These are phyloP conservation scores for Sinotaia quadrata DNA, from an alignment of 2,888 invertebrate genomes.

Conservation along the genomic window DNA sequence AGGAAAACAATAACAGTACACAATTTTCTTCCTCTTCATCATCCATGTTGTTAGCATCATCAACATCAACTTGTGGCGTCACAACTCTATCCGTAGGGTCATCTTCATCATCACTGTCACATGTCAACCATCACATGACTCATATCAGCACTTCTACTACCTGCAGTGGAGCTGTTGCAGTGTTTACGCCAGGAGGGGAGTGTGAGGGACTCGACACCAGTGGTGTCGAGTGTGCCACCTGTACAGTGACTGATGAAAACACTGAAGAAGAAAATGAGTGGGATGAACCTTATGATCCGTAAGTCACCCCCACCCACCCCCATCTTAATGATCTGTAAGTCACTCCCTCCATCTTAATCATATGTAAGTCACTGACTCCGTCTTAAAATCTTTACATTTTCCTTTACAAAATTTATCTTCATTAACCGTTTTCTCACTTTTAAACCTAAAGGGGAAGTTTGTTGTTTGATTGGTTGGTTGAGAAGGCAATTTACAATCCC, in stretches of 20 bases:
- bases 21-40: conserved; percentile 7
- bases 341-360: too few relatives aligned
- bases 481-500: too few relatives aligned
- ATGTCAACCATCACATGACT: not conserved
- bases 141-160: conserved; percentile 5
- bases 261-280: conserved; percentile 75
- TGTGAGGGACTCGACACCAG: conserved; percentile 2
- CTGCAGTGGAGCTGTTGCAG: conserved; percentile 4
- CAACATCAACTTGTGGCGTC: not conserved
- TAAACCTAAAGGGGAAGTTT: too few relatives aligned
- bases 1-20: conserved; percentile 40
- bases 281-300: conserved; percentile 85
- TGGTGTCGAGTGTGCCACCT: conserved; percentile 15
- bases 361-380: too few relatives aligned
- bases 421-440: too few relatives aligned
- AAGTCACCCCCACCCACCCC: too few relatives aligned
- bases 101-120: not conserved
- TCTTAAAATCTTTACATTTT: too few relatives aligned
- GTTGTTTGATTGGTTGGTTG: too few relatives aligned
- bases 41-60: not conserved
- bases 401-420: too few relatives aligned
- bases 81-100: not conserved
- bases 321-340: too few relatives aligned
- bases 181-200: conserved; percentile 17
- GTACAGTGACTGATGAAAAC: conserved; percentile 55